Base-by-base conservation (phyloP, 2,113 vertebrate genomes). In the Halcyon malimbica region DNA sequence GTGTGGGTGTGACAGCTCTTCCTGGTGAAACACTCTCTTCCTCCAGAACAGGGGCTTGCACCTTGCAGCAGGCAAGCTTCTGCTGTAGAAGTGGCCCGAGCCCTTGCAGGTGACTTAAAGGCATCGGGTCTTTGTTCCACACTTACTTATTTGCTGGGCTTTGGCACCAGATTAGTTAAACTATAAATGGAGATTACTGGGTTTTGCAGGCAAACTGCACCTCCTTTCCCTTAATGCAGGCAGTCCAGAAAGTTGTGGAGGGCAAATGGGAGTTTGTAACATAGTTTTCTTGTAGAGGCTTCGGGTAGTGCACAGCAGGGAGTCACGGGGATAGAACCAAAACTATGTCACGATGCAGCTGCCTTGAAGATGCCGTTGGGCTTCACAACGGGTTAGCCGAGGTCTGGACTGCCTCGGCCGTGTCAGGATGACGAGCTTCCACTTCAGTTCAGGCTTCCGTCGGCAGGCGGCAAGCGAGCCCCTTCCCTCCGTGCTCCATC, bases 401-500 rank as follows among this genome's bases (percentile, higher is more conserved):
- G 48, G 39, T 44, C 31, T 24, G 56, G 35, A 1, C 5, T 6
- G 16, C 33, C 51, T 35, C 1, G 1, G 44, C 70, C 25, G 28
- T 0, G 0, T 31, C 0, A 2, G 53, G 19, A 69, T 71, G 37
- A 46, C 5, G 4, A 7, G 41, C 60, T 39, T 53, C 60, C 79
- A 53, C 29, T 87, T 89, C 92, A 96, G 75, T 97, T 87, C 92
- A 69, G 53, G 26, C n/a, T 96, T 69, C 68, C 35, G 87, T 88
- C 89, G 1, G 94, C 86, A 96, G 93, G 93, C 33, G 92, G 95
- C 96, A 92, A 94, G 86, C 69, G n/a, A 93, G 71, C 44, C 48
- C 37, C 91, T 90, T 93, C 44, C 73, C 59, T 74, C 39, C 42
- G 18, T 17, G 31, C 75, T 65, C 37, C 57, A 21, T 35, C 33